phyloP scores from a whole-genome alignment of 2,797 vertebrate species.

The Gallinago solitaria region DNA sequence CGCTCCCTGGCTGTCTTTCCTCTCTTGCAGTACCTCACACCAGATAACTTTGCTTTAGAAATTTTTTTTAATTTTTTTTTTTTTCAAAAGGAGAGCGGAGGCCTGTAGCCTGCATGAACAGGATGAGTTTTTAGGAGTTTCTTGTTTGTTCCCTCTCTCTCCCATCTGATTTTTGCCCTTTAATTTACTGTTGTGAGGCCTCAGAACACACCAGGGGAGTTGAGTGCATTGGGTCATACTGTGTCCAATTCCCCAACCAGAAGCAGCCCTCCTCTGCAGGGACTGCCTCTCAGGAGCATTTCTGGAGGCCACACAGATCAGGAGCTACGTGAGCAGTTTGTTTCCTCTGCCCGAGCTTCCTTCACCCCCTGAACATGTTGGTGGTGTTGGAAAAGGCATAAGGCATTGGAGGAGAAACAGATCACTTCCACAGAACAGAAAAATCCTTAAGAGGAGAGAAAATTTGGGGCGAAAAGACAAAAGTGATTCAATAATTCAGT shows the following conservation, averaged over 20 bases:
- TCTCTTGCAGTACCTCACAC: background rate
- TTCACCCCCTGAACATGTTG: background rate
- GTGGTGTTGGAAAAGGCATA: background rate
- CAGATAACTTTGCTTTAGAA: background rate
- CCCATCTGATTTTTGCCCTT: background rate
- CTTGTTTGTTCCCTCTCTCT: background rate
- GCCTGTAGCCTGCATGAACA: background rate
- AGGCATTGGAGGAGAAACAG: background rate
- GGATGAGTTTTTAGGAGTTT: background rate
- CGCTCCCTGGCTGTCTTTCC: background rate
- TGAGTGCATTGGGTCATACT: background rate
- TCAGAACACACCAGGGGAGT: background rate
- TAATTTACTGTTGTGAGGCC: background rate
- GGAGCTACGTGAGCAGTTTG: background rate
- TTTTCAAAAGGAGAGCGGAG: background rate
- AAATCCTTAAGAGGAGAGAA: background rate
- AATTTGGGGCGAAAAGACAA: background rate
- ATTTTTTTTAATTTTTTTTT: fast-evolving
- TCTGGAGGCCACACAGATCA: background rate
- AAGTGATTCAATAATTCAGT: background rate
- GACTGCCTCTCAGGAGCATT: background rate
- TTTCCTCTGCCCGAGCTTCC: background rate
- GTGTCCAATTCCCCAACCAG: background rate
- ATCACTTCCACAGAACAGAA: background rate
- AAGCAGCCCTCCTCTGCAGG: background rate